phyloP scores from a whole-genome alignment of 1,140 invertebrate species.

The Eriocheir sinensis region DNA sequence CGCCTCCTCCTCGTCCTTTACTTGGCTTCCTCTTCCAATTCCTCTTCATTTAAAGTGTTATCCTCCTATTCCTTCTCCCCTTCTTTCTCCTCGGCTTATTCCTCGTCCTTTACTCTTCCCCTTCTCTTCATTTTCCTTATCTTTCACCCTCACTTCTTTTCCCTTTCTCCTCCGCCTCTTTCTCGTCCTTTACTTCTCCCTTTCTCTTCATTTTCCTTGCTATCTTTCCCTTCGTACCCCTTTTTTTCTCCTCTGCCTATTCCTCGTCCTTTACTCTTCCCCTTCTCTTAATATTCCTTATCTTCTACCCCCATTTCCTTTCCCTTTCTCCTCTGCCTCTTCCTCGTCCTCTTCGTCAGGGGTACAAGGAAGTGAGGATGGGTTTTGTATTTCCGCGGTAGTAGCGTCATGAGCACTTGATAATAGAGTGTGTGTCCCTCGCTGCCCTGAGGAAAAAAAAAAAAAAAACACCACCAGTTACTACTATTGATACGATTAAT shows the following conservation, averaged over 20 bases:
- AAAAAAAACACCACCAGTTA: neutral
- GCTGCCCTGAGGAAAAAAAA: neutral
- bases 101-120: neutral
- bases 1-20: no score
- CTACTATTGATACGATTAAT: slow-evolving; percentile 1
- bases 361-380: neutral
- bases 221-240: no score
- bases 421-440: neutral
- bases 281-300: no score
- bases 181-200: no score
- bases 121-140: neutral
- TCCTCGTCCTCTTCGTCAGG: neutral
- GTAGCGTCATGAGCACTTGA: neutral
- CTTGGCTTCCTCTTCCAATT: no score
- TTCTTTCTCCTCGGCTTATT: no score
- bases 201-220: no score
- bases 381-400: no score
- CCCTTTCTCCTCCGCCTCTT: neutral
- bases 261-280: no score
- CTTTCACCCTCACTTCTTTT: neutral
- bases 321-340: neutral
- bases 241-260: no score
- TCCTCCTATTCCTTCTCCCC: neutral
- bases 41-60: no score
- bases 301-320: no score